A percentile compares a stretch with the other conserved stretches of the same genome.
Evolutionary conservation across 2,888 invertebrate genomes (phyloP).

Genomic region (Cryptops parisi): DNA sequence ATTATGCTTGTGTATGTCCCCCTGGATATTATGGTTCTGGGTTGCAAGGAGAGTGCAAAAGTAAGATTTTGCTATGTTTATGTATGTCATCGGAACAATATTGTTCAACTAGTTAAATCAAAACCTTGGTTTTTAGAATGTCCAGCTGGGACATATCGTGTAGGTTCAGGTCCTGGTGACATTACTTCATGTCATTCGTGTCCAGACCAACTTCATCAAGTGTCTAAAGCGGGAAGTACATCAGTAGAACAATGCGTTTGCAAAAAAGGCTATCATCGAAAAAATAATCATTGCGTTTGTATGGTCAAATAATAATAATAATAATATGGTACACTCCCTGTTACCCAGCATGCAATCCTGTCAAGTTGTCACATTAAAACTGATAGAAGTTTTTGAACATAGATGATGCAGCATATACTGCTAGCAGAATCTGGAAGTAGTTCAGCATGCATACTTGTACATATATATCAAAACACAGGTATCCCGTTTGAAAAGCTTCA

Average conservation of each 20-base stretch:
- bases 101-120: no score
- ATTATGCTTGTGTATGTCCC: conserved; percentile 50
- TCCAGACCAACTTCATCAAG: conserved; percentile 48
- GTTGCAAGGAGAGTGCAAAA: conserved; percentile 41
- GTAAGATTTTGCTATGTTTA: conserved; percentile 37
- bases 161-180: conserved; percentile 38
- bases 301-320: no score
- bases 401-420: no score
- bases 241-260: conserved; percentile 43
- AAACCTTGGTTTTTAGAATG: conserved; percentile 38
- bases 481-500: no score
- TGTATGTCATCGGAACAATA: no score
- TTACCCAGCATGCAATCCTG: no score
- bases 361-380: no score
- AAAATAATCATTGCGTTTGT: conserved; percentile 43
- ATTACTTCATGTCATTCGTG: conserved; percentile 39
- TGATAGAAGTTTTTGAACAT: no score
- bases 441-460: no score
- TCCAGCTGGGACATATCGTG: conserved; percentile 45
- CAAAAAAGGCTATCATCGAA: conserved; percentile 42
- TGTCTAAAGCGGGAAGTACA: conserved; percentile 39
- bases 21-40: conserved; percentile 51
- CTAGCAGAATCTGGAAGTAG: no score
- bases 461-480: no score
- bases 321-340: no score